phyloP scores from a whole-genome alignment of 2,888 invertebrate species.

The Rhynchonema sp. region DNA sequence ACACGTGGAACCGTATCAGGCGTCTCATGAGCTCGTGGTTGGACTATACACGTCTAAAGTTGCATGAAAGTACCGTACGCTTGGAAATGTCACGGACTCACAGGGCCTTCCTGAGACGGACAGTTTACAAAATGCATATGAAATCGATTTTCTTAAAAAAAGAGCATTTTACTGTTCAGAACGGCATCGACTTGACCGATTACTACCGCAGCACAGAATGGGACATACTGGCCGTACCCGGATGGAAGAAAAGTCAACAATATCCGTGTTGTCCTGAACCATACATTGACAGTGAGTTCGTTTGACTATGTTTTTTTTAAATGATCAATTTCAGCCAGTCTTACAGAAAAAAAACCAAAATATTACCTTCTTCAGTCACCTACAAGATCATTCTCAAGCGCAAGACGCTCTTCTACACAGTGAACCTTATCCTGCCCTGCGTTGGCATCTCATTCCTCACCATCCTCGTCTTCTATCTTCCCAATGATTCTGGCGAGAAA shows the following conservation, averaged over 20 bases:
- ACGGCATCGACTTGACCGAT: slow-evolving; percentile 55
- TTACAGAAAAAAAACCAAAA: not conserved
- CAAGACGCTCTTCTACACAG: slow-evolving; percentile 39
- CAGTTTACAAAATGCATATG: no score
- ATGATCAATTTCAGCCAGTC: not conserved
- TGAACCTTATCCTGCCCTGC: slow-evolving; percentile 13
- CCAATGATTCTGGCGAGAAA: slow-evolving; percentile 23
- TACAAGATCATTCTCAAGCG: slow-evolving; percentile 40
- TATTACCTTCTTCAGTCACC: slow-evolving; percentile 6
- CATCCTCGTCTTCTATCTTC: slow-evolving; percentile 17
- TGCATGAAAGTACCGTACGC: no score
- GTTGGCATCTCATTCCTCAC: slow-evolving; percentile 14
- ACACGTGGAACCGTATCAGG: not conserved
- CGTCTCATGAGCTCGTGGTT: no score
- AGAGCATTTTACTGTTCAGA: no score
- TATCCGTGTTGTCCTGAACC: slow-evolving; percentile 85
- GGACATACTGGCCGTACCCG: slow-evolving; percentile 72
- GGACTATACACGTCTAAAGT: no score
- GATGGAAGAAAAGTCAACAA: slow-evolving; percentile 23
- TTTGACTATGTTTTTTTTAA: no score
- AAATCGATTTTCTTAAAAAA: no score
- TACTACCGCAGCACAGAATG: slow-evolving; percentile 95
- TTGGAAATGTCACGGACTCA: no score
- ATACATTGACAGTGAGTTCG: slow-evolving; percentile 50
- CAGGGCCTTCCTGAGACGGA: no score